A percentile compares a stretch with the other conserved stretches of the same genome.
Evolutionary conservation across 2,888 invertebrate species (phyloP).

Genomic region (Drosophila lacicola): DNA sequence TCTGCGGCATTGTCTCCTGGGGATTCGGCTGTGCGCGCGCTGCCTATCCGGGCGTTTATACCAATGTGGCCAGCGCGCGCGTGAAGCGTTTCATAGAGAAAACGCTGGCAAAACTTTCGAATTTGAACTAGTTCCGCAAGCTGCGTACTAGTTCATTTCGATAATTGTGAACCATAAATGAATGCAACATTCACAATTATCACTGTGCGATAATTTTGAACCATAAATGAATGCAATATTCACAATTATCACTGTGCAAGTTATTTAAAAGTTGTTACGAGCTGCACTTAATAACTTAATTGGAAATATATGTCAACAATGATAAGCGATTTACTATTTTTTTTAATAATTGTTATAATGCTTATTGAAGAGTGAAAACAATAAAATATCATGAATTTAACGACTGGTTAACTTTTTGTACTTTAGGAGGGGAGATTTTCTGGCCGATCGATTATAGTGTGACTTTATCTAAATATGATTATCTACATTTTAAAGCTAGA

Average conservation of each 20-base stretch:
- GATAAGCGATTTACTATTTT: background rate
- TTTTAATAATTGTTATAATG: background rate
- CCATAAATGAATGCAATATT: background rate
- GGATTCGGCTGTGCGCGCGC: conserved; percentile 80
- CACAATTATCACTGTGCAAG: background rate
- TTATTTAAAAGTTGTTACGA: background rate
- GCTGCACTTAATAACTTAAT: conserved; percentile 10
- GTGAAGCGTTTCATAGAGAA: conserved; percentile 64
- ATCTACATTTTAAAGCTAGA: background rate
- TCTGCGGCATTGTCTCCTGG: conserved; percentile 89
- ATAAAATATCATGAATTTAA: conserved; percentile 4
- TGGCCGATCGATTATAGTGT: conserved; percentile 3
- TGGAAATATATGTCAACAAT: conserved; percentile 20
- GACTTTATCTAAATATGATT: background rate
- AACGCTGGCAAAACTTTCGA: conserved; percentile 36
- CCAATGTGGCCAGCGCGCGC: conserved; percentile 67
- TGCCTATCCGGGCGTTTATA: conserved; percentile 79
- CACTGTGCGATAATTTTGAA: background rate
- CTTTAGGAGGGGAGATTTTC: background rate
- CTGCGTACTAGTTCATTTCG: background rate
- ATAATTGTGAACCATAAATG: background rate
- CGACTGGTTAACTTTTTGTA: conserved; percentile 10
- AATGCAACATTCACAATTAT: background rate
- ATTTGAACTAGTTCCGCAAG: background rate
- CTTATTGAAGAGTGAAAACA: conserved; percentile 7